Percentiles rank a stretch among this genome's conserved stretches.
Evolutionary conservation across 2,888 invertebrate species (phyloP).

Genomic region (Meiosimyza platycephala): DNA sequence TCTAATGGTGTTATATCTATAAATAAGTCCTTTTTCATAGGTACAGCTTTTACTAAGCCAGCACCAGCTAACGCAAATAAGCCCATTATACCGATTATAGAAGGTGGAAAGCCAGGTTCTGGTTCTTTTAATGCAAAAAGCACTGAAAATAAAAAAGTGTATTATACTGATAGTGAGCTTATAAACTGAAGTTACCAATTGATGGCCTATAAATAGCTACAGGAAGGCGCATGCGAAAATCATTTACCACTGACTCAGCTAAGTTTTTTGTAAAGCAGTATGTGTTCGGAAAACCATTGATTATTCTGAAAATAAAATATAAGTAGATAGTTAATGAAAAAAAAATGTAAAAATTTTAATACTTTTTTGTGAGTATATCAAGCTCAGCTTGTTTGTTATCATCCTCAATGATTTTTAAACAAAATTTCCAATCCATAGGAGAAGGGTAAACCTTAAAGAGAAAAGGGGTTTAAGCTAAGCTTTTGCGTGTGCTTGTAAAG

Average conservation of each 20-base stretch:
- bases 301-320: conserved; percentile 47
- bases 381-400: conserved; percentile 46
- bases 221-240: conserved; percentile 76
- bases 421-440: conserved; percentile 58
- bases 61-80: conserved; percentile 53
- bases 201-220: conserved; percentile 86
- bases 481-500: background rate
- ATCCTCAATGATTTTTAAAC: conserved; percentile 52
- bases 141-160: conserved; percentile 44
- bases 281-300: conserved; percentile 78
- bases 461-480: no score
- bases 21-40: conserved; percentile 38
- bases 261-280: conserved; percentile 91
- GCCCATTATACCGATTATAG: conserved; percentile 56
- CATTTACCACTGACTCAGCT: conserved; percentile 82
- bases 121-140: conserved; percentile 54
- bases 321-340: background rate
- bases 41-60: conserved; percentile 54
- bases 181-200: conserved; percentile 72
- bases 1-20: conserved; percentile 58
- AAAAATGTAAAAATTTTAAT: conserved; percentile 6
- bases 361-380: conserved; percentile 57
- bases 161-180: background rate
- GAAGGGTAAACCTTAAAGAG: conserved; percentile 52
- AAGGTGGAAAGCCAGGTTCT: conserved; percentile 54